Percentiles rank a stretch among this genome's conserved stretches.
These are phyloP conservation scores for Agrilus planipennis DNA, from an alignment of 1,140 invertebrate genomes.

Conservation along the genomic window DNA sequence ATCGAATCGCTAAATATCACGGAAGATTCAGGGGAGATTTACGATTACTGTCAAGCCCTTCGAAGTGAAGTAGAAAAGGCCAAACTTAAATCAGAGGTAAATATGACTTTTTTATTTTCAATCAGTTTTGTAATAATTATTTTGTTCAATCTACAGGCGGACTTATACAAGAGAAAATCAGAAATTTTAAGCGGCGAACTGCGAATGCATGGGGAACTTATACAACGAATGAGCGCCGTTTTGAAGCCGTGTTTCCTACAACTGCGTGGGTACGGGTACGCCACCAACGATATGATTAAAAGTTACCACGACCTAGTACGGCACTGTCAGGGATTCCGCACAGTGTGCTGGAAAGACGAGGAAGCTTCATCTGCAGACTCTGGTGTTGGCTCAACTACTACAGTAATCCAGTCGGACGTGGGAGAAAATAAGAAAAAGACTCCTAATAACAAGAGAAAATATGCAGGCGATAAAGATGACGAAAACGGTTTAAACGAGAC, in stretches of 20 bases:
- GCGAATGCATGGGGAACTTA: constrained; percentile 12
- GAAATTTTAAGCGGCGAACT: constrained; percentile 19
- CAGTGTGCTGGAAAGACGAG: constrained; percentile 36
- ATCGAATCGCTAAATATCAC: no score
- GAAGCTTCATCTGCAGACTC: constrained; percentile 22
- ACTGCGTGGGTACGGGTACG: constrained; percentile 18
- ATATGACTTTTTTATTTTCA: no score
- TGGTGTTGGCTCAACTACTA: constrained; percentile 11
- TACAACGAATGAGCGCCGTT: constrained; percentile 17
- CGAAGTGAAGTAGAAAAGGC: no score
- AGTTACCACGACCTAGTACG: constrained; percentile 19
- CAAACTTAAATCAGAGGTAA: no score
- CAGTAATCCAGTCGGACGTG: constrained; percentile 16
- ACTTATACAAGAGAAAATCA: no score
- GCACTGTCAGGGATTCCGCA: constrained; percentile 34
- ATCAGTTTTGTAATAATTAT: no score
- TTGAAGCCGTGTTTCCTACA: constrained; percentile 19
- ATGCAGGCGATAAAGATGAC: neutral
- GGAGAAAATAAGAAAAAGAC: neutral
- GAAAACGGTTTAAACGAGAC: neutral
- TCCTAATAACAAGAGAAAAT: constrained; percentile 7
- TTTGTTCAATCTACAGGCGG: no score
- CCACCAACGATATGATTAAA: constrained; percentile 14
- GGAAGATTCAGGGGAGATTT: no score
- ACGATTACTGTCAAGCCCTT: no score